phyloP scores from a whole-genome alignment of 2,113 vertebrate genomes.

The Etia nguti region DNA sequence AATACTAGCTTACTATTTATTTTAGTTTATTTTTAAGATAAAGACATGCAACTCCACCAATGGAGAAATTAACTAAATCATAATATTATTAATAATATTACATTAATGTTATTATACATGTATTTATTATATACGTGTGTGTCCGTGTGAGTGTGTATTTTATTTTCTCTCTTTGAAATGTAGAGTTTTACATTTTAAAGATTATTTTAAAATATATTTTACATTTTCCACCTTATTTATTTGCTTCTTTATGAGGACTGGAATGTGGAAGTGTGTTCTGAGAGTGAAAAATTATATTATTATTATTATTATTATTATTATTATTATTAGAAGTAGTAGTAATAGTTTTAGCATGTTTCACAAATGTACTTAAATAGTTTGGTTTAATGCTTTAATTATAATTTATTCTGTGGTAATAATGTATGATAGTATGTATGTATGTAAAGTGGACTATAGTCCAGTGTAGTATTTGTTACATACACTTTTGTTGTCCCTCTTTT shows the following conservation, averaged over 20 bases:
- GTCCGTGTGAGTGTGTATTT: not conserved
- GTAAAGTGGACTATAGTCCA: not conserved
- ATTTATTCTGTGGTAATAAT: not conserved
- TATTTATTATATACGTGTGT: not conserved
- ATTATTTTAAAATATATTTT: not conserved
- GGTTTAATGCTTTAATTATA: not conserved
- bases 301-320: too few relatives aligned
- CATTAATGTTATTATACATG: not conserved
- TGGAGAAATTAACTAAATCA: not conserved
- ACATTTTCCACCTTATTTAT: rapidly evolving
- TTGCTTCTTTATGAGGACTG: not conserved
- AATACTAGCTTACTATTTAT: not conserved
- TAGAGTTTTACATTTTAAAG: not conserved
- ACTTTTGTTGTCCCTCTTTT: not conserved
- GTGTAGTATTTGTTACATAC: not conserved
- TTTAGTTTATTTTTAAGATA: not conserved
- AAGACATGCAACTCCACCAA: not conserved
- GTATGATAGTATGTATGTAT: not conserved
- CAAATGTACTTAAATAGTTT: not conserved
- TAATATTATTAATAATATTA: not conserved
- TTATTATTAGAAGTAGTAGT: not conserved
- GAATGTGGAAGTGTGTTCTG: not conserved
- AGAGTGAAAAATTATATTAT: too few relatives aligned
- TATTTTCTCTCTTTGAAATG: not conserved
- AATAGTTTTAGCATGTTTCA: not conserved